Base-by-base conservation (phyloP, 2,888 invertebrate genomes). In the Drosophila ezoana region DNA sequence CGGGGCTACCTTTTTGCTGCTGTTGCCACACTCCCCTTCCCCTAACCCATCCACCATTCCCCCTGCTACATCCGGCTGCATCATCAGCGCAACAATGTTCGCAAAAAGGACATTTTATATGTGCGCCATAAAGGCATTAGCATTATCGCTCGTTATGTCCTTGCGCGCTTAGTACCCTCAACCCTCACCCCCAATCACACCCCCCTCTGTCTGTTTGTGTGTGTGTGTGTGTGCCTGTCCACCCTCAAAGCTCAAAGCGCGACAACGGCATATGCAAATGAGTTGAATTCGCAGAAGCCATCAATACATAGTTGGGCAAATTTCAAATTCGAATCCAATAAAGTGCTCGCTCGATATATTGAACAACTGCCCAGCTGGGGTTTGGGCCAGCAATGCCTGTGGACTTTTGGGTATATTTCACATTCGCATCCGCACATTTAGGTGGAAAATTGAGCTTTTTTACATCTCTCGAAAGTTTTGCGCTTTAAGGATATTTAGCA, bases 71-170 rank as follows among this genome's bases (percentile, higher is more conserved):
- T 71, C 65, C 61, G 66, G 58, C 72, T 75, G 68, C 76, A 72
- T 72, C 70, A 64, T 54, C 61, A 75, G 52, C 67, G 80, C 88
- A 82, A 85, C 86, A 85, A 81, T 87, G 89, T 89, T 87, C 49
- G 89, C 79, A 76, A 84, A 89, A 89, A 77, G 89, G 89, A 89
- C 85, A 89, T 84, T 87, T 89, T 89, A 88, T 81, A 77, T 88
- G 77, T 87, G 82, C 81, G 71, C 83, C 87, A 87, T 81, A 89
- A 87, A 89, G 74, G 87, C 87, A 89, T 89, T 89, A 89, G 89
- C 89, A 89, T 86, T 86, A 88, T 89, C 86, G 86, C 89, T 88
- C 86, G 89, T 86, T 89, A 88, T 89, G 80, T 81, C 84, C 79
- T 76, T 58, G 73, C 66, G 47, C 54, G 62, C 69, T 62, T 56